These are phyloP conservation scores for Pristionchus japonicus DNA, from an alignment of 2,888 invertebrate species.

Conservation along the genomic window DNA sequence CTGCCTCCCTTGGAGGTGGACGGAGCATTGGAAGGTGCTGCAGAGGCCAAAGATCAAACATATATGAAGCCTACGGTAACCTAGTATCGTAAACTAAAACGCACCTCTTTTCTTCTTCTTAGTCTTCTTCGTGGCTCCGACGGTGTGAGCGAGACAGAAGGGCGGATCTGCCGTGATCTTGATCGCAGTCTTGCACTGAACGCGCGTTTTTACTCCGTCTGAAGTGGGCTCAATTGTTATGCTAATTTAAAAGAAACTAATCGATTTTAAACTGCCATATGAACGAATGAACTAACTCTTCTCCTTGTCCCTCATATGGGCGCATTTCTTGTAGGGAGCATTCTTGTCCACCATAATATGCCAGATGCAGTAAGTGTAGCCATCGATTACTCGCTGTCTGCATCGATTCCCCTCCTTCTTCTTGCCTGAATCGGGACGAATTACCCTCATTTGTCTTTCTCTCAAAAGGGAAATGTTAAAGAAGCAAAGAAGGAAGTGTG, in stretches of 20 bases:
- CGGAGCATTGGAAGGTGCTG: background rate
- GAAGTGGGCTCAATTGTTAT: too few relatives aligned
- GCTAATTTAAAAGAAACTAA: too few relatives aligned
- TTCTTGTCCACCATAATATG: slow-evolving; percentile 88
- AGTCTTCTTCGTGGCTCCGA: slow-evolving; percentile 64
- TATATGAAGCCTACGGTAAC: background rate
- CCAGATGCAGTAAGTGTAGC: slow-evolving; percentile 85
- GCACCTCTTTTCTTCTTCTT: slow-evolving; percentile 43
- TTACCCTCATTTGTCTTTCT: too few relatives aligned
- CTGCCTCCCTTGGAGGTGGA: background rate
- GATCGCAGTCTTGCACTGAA: slow-evolving; percentile 69
- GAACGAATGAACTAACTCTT: slow-evolving; percentile 34
- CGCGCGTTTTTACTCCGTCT: background rate
- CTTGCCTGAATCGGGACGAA: background rate
- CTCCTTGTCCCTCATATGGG: slow-evolving; percentile 77
- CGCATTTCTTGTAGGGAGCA: slow-evolving; percentile 89
- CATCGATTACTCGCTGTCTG: slow-evolving; percentile 81
- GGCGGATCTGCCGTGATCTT: slow-evolving; percentile 49
- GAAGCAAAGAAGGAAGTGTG: background rate
- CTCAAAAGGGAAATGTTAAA: background rate
- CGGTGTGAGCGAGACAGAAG: slow-evolving; percentile 71
- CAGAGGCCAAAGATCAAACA: background rate
- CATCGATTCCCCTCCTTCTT: slow-evolving; percentile 70
- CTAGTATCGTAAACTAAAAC: background rate
- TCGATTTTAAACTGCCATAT: too few relatives aligned